Evolutionary conservation across 2,113 vertebrate genomes (phyloP).

Genomic region (Ursus arctos): DNA sequence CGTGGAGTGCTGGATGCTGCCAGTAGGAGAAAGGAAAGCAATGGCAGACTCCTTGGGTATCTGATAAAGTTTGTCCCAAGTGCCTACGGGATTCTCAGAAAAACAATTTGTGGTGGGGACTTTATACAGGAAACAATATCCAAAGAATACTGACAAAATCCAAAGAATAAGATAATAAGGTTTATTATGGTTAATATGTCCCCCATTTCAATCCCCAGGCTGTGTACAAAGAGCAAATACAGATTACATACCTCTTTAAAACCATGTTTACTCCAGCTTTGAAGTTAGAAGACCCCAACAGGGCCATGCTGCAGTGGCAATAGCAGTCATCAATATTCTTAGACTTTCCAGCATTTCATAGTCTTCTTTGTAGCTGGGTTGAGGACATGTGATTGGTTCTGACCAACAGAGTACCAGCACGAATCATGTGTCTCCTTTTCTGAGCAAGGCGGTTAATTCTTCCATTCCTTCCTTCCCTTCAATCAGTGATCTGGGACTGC

Average conservation of each 20-base stretch:
- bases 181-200: background rate
- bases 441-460: background rate
- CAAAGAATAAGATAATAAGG: background rate
- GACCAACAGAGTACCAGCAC: background rate
- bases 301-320: background rate
- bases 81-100: background rate
- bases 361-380: background rate
- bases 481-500: too few species aligned
- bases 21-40: background rate
- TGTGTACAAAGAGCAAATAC: background rate
- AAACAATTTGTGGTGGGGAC: background rate
- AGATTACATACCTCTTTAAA: background rate
- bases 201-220: background rate
- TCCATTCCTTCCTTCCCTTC: background rate
- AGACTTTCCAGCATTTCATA: background rate
- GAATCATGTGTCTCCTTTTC: background rate
- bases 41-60: too few species aligned
- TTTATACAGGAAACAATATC: background rate
- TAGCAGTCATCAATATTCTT: background rate
- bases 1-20: rapidly evolving
- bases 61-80: background rate
- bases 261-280: background rate
- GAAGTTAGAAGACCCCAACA: background rate
- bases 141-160: background rate
- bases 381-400: background rate